Percentiles rank a stretch among this genome's conserved stretches.
Evolutionary conservation across 1,140 invertebrate species (phyloP).

Genomic region (Caenorhabditis latens): DNA sequence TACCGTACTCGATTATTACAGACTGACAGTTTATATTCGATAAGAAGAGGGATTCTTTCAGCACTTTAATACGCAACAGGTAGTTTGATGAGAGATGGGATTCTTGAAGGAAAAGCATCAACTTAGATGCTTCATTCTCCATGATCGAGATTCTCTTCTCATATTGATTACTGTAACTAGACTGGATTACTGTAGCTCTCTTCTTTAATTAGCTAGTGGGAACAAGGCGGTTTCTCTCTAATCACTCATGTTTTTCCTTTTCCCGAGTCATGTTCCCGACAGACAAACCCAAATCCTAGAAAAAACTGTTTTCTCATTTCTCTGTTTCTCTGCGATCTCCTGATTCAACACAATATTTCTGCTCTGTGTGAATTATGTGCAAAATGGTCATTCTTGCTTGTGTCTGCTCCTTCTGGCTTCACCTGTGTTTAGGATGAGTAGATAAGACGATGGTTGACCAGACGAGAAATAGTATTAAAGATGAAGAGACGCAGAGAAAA

Average conservation of each 20-base stretch:
- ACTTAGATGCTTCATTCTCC: too few relatives aligned
- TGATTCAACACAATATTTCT: background rate
- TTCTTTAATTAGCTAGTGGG: background rate
- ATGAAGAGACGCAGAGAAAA: conserved; percentile 19
- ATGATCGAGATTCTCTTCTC: too few relatives aligned
- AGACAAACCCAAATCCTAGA: conserved; percentile 28
- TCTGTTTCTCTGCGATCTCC: background rate
- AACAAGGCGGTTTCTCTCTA: conserved; percentile 17
- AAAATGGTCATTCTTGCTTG: background rate
- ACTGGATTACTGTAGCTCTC: background rate
- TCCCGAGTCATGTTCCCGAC: background rate
- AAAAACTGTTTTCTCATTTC: conserved; percentile 12
- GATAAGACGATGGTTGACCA: conserved; percentile 34
- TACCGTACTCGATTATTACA: too few relatives aligned
- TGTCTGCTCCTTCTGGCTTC: background rate
- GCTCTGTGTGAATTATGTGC: conserved; percentile 26
- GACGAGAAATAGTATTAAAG: background rate
- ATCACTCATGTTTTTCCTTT: conserved; percentile 22
- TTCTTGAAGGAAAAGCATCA: too few relatives aligned
- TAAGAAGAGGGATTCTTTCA: too few relatives aligned
- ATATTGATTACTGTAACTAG: background rate
- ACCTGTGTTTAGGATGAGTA: background rate
- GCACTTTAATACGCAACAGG: too few relatives aligned
- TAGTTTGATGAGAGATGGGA: too few relatives aligned
- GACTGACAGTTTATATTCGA: too few relatives aligned